Conservation (phyloP, 2,888 invertebrate species). For the Stenotaenia linearis region DNA sequence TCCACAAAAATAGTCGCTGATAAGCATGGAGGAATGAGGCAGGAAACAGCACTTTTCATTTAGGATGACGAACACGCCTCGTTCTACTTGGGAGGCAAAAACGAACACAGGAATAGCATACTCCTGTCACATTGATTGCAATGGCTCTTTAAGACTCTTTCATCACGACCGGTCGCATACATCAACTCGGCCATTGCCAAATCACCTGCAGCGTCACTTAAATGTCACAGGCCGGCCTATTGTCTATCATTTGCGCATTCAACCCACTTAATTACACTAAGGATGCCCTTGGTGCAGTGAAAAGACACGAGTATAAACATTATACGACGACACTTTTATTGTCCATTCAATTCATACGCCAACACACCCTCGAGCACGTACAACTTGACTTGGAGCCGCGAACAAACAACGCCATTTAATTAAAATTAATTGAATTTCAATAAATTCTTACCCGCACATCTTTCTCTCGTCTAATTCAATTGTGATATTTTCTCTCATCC, state of each 20-base stretch:
- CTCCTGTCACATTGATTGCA: background rate
- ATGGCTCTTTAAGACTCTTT: background rate
- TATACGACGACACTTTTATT: background rate
- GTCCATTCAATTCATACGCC: background rate
- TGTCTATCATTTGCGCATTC: background rate
- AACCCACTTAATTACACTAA: background rate
- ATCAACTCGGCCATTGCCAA: background rate
- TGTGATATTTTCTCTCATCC: no score
- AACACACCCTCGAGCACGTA: background rate
- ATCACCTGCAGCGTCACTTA: background rate
- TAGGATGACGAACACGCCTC: background rate
- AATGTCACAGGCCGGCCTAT: background rate
- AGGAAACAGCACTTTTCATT: background rate
- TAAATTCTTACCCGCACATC: background rate
- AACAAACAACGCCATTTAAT: background rate
- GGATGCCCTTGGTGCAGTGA: background rate
- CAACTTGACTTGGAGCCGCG: background rate
- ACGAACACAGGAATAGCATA: background rate
- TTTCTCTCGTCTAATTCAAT: background rate
- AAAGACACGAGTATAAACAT: background rate
- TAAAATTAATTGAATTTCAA: background rate
- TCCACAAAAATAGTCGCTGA: background rate
- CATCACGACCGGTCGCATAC: background rate
- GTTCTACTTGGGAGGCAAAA: background rate
- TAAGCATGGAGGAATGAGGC: background rate